Evolutionary conservation across 37 sponge, comb jelly and placozoan species (phyloP).

Genomic region (Beroe forskalii): DNA sequence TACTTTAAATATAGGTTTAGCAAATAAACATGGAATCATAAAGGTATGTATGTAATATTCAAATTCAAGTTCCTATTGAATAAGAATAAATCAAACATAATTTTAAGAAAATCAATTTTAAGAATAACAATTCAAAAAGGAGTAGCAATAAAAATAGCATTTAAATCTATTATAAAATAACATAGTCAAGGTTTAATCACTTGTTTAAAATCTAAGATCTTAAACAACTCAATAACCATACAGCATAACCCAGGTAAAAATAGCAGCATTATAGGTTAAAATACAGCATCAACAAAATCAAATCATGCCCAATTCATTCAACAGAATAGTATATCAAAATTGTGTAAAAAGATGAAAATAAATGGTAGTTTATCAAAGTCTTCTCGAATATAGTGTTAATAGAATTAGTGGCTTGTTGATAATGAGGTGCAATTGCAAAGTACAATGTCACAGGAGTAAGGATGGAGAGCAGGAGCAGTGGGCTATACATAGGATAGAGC

Average conservation of each 20-base stretch:
- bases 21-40: no score
- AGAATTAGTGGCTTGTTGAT: background rate
- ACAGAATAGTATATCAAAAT: background rate
- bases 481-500: background rate
- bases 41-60: no score
- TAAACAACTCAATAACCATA: no score
- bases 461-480: background rate
- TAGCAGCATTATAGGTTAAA: no score
- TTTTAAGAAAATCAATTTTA: no score
- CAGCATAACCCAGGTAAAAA: no score
- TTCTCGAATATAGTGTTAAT: background rate
- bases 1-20: no score
- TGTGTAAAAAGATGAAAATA: background rate
- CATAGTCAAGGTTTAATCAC: background rate
- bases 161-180: background rate
- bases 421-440: background rate
- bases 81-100: no score
- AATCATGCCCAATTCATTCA: no score
- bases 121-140: no score
- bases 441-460: constrained; percentile 32
- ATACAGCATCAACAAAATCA: no score
- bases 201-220: background rate
- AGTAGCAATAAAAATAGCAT: background rate
- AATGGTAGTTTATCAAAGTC: background rate
- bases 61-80: no score